Percentiles rank a stretch among this genome's conserved stretches.
Evolutionary conservation across 2,113 vertebrate genomes (phyloP).

Genomic region (Silurus meridionalis): DNA sequence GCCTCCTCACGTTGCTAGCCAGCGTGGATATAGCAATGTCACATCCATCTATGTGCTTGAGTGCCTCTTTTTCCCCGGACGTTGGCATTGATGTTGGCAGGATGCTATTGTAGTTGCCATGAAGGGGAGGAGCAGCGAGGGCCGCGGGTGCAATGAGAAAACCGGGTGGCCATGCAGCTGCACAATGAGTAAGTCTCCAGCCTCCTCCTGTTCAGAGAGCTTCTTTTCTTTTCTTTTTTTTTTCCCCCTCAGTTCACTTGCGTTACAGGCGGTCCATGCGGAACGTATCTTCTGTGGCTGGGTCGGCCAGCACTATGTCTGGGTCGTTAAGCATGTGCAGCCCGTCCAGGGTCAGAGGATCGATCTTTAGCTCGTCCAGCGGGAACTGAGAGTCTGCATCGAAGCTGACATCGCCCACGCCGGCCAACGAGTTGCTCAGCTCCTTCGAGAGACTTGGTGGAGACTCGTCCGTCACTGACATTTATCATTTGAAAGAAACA

Average conservation of each 20-base stretch:
- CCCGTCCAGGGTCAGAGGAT: constrained; percentile 94
- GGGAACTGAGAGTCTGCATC: constrained; percentile 96
- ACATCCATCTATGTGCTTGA: constrained; percentile 40
- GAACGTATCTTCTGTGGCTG: constrained; percentile 97
- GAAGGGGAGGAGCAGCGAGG: constrained; percentile 52
- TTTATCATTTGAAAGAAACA: neutral
- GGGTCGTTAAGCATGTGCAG: constrained; percentile 99
- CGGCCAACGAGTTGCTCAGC: constrained; percentile 88
- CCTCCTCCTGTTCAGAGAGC: constrained; percentile 55
- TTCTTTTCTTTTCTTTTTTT: constrained; percentile 43
- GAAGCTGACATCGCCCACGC: constrained; percentile 91
- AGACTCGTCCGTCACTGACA: constrained; percentile 93
- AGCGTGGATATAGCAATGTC: constrained; percentile 41
- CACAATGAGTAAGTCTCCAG: constrained; percentile 65
- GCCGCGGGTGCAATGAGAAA: constrained; percentile 55
- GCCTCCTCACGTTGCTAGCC: constrained; percentile 33
- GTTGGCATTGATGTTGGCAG: constrained; percentile 55
- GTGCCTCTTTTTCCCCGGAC: constrained; percentile 32
- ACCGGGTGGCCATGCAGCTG: constrained; percentile 73
- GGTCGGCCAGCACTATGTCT: constrained; percentile 94
- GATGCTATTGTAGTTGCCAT: constrained; percentile 68
- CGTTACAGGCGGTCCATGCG: constrained; percentile 95
- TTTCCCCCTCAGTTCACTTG: constrained; percentile 13
- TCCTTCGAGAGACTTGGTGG: constrained; percentile 98
- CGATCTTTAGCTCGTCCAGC: constrained; percentile 97